A percentile compares a stretch with the other conserved stretches of the same genome.
phyloP scores from a whole-genome alignment of 2,113 vertebrate species.

The Oostethus manadensis region DNA sequence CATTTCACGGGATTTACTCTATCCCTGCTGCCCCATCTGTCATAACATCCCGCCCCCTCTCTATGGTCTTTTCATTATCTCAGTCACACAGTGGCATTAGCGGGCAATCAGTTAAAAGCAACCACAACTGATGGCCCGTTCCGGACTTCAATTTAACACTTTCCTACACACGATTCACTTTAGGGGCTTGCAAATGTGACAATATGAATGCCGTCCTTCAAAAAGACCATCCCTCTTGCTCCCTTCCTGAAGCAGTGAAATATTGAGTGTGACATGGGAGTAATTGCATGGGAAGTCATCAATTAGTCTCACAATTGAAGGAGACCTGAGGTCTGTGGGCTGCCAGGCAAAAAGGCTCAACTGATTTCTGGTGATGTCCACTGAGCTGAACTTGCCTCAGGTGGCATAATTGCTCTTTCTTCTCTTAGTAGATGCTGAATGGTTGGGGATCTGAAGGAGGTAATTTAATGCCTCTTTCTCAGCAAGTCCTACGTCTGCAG shows the following conservation, averaged over 20 bases:
- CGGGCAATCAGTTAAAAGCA: conserved; percentile 54
- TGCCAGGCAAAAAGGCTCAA: conserved; percentile 56
- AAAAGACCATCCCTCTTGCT: conserved; percentile 54
- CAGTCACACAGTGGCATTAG: conserved; percentile 31
- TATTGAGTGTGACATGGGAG: conserved; percentile 75
- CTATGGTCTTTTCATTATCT: conserved; percentile 19
- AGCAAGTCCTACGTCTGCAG: conserved; percentile 20
- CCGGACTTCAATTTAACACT: conserved; percentile 56
- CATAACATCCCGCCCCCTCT: not conserved
- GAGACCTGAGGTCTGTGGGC: conserved; percentile 69
- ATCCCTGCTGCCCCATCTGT: not conserved
- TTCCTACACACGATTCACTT: conserved; percentile 48
- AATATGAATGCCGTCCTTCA: conserved; percentile 67
- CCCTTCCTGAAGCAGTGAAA: conserved; percentile 65
- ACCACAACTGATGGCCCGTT: conserved; percentile 38
- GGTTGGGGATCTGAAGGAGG: conserved; percentile 28
- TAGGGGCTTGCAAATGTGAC: conserved; percentile 61
- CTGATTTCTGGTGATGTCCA: conserved; percentile 58
- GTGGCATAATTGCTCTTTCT: conserved; percentile 37
- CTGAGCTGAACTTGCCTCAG: conserved; percentile 53
- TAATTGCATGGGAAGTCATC: conserved; percentile 78
- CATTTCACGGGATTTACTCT: conserved; percentile 2
- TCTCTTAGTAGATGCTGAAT: conserved; percentile 23
- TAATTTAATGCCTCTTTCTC: conserved; percentile 26
- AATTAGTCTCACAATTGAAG: conserved; percentile 76